A percentile compares a stretch with the other conserved stretches of the same genome.
These are phyloP conservation scores for Benitochromis conjunctus DNA, from an alignment of 2,113 vertebrate species.

Conservation along the genomic window DNA sequence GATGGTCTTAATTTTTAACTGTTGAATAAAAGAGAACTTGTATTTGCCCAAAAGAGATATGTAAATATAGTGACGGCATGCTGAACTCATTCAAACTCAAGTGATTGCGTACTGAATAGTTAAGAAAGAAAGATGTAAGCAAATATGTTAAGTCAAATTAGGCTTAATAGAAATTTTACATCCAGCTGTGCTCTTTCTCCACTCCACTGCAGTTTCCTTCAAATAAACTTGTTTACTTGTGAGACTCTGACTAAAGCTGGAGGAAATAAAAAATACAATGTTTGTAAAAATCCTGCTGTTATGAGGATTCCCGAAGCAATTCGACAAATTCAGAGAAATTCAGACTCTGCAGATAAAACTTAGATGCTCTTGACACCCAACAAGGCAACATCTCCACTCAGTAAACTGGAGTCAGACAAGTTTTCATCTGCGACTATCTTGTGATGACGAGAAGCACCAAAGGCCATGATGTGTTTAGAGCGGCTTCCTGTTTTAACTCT, in stretches of 20 bases:
- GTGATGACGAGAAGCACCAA: not conserved
- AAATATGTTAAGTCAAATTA: constrained; percentile 1
- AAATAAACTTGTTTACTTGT: not conserved
- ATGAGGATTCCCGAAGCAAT: not conserved
- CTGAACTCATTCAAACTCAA: not conserved
- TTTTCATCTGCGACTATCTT: not conserved
- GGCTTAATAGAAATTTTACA: constrained; percentile 4
- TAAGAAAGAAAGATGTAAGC: not conserved
- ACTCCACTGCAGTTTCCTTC: not conserved
- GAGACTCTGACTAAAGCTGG: not conserved
- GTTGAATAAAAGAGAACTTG: not conserved
- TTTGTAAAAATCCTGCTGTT: not conserved
- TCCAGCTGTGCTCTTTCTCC: not conserved
- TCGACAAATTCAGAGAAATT: not conserved
- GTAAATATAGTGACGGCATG: not conserved
- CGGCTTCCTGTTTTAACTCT: not conserved
- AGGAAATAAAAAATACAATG: not conserved
- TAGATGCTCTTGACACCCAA: not conserved
- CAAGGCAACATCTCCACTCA: not conserved
- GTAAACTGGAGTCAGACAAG: not conserved
- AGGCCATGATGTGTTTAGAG: not conserved
- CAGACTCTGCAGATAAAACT: not conserved
- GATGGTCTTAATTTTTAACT: not conserved
- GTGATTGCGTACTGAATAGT: not conserved
- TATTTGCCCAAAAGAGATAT: not conserved